A percentile compares a stretch with the other conserved stretches of the same genome.
phyloP scores from a whole-genome alignment of 2,888 invertebrate genomes.

The Sarcophaga rosellei region DNA sequence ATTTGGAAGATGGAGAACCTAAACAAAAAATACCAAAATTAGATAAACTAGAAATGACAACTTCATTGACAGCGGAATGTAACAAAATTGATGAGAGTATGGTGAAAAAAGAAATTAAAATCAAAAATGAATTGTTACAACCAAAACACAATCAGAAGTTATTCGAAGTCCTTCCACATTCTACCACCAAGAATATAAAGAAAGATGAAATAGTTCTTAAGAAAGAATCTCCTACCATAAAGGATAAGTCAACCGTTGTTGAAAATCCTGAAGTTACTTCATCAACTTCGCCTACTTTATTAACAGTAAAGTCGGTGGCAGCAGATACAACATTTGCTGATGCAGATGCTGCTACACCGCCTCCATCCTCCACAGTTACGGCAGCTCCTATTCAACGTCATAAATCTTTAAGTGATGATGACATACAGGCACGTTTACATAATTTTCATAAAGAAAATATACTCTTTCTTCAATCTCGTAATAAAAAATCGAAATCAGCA shows the following conservation, averaged over 20 bases:
- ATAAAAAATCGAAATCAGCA: conserved; percentile 79
- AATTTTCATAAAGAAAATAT: conserved; percentile 86
- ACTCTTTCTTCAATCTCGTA: conserved; percentile 84
- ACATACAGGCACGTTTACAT: conserved; percentile 85
- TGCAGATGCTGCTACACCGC: conserved; percentile 36
- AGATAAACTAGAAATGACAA: conserved; percentile 54
- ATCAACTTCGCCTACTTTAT: conserved; percentile 32
- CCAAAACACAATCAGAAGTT: not conserved
- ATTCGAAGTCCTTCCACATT: not conserved
- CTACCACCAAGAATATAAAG: conserved; percentile 27
- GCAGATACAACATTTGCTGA: conserved; percentile 46
- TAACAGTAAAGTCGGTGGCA: conserved; percentile 12
- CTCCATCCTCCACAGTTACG: not conserved
- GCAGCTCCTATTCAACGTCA: conserved; percentile 52
- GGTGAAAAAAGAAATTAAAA: conserved; percentile 23
- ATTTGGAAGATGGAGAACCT: conserved; percentile 11
- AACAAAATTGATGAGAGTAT: conserved; percentile 13
- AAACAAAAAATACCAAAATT: conserved; percentile 54
- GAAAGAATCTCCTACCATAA: not conserved
- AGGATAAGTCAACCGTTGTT: not conserved
- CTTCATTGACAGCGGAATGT: conserved; percentile 1
- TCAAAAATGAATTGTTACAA: not conserved
- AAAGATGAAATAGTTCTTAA: conserved; percentile 7
- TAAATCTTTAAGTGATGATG: conserved; percentile 82
- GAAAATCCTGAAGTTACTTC: conserved; percentile 26